Conservation (phyloP, 2,888 invertebrate genomes). For the Ennomos erosarius region DNA sequence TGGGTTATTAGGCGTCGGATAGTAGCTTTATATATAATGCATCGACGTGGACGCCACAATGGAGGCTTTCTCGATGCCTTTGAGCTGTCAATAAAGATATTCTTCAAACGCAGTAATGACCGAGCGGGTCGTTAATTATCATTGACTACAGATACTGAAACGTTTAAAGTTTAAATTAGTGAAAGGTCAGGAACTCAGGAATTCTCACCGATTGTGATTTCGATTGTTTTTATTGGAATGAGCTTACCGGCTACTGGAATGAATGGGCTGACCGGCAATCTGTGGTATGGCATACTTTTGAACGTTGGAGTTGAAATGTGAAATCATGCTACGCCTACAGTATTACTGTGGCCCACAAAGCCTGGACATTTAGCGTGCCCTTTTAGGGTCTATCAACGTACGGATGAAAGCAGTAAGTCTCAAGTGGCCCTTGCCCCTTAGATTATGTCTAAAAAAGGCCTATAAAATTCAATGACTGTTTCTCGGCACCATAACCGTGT, state of each 20-base stretch:
- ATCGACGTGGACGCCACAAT: conserved; percentile 66
- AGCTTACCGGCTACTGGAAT: conserved; percentile 23
- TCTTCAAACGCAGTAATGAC: conserved; percentile 63
- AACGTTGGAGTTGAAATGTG: conserved; percentile 24
- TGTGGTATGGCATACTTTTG: conserved; percentile 30
- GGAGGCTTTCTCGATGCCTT: conserved; percentile 71
- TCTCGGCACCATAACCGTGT: conserved; percentile 33
- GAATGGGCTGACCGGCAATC: conserved; percentile 22
- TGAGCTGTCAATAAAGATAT: conserved; percentile 76
- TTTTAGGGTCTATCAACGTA: conserved; percentile 36
- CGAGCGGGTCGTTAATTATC: conserved; percentile 64
- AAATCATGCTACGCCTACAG: conserved; percentile 28
- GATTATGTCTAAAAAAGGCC: conserved; percentile 34
- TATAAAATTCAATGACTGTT: conserved; percentile 40
- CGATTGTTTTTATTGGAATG: conserved; percentile 36
- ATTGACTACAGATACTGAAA: conserved; percentile 48
- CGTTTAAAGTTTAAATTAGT: conserved; percentile 46
- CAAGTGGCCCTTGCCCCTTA: conserved; percentile 39
- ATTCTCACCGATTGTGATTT: conserved; percentile 40
- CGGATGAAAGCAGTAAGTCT: conserved; percentile 33
- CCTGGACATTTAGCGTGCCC: conserved; percentile 35
- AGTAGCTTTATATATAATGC: conserved; percentile 70
- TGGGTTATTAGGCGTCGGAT: conserved; percentile 71
- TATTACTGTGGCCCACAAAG: conserved; percentile 33
- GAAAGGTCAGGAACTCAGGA: conserved; percentile 49